phyloP scores from a whole-genome alignment of 2,113 vertebrate genomes.

The Tonatia bakeri region DNA sequence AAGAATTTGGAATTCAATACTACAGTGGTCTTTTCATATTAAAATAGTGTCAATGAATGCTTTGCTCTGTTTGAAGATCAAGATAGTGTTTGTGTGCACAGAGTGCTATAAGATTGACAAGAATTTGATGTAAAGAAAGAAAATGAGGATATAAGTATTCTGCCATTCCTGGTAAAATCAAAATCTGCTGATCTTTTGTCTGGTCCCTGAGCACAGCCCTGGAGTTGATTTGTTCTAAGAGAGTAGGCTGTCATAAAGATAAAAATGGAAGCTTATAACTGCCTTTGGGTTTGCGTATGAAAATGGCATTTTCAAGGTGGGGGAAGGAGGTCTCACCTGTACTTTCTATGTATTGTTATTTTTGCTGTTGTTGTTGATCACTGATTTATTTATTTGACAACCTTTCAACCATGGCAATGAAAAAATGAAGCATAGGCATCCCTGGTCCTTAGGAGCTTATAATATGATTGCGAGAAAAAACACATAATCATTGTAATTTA shows the following conservation, averaged over 20 bases:
- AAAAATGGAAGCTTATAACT: background rate
- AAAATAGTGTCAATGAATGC: background rate
- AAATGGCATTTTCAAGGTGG: too few species aligned
- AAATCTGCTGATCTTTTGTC: background rate
- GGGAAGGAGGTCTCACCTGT: fast-evolving
- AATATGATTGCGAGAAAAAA: background rate
- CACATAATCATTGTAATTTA: background rate
- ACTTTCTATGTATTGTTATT: background rate
- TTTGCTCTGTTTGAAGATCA: background rate
- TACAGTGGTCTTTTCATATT: background rate
- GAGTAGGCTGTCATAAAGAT: background rate
- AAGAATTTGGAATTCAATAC: background rate
- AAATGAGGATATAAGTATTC: background rate
- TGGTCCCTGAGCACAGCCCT: background rate
- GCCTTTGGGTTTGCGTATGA: background rate
- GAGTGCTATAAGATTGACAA: background rate
- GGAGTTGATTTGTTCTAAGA: background rate
- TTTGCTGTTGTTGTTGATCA: background rate
- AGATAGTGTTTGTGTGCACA: background rate
- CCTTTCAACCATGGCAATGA: background rate
- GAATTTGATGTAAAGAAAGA: background rate
- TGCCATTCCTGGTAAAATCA: background rate
- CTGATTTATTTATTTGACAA: background rate
- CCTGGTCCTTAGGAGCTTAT: background rate
- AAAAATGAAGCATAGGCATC: background rate